These are phyloP conservation scores for Cossypha caffra DNA, from an alignment of 2,797 vertebrate species.

Conservation along the genomic window DNA sequence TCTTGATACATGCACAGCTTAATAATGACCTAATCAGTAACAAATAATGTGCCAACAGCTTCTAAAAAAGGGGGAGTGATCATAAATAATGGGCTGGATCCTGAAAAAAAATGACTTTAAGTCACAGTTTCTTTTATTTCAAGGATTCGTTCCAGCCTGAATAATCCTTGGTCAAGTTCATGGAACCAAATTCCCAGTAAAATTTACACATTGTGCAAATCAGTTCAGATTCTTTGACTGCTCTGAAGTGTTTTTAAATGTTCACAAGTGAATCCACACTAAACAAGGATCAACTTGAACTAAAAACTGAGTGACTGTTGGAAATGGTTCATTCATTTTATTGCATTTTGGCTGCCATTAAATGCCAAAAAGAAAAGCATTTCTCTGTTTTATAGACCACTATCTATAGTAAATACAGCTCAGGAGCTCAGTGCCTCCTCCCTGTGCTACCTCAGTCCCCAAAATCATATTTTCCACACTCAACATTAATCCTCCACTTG, in stretches of 20 bases:
- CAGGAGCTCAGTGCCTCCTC: not conserved
- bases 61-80: not conserved
- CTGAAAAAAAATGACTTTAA: not conserved
- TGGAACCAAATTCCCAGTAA: not conserved
- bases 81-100: not conserved
- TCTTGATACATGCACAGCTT: not conserved
- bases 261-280: not conserved
- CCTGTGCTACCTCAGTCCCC: not conserved
- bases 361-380: not conserved
- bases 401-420: not conserved
- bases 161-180: not conserved
- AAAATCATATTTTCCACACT: not conserved
- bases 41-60: not conserved
- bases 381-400: not conserved
- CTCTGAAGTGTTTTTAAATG: not conserved
- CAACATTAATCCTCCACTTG: not conserved
- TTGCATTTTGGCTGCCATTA: not conserved
- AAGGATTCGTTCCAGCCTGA: not conserved
- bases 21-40: not conserved
- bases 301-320: not conserved
- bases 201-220: not conserved
- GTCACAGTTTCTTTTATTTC: not conserved
- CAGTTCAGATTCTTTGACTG: not conserved
- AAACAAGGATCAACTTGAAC: not conserved
- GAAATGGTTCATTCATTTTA: not conserved